Conservation (phyloP, 1,140 invertebrate species). For the Neuroterus valhalla region DNA sequence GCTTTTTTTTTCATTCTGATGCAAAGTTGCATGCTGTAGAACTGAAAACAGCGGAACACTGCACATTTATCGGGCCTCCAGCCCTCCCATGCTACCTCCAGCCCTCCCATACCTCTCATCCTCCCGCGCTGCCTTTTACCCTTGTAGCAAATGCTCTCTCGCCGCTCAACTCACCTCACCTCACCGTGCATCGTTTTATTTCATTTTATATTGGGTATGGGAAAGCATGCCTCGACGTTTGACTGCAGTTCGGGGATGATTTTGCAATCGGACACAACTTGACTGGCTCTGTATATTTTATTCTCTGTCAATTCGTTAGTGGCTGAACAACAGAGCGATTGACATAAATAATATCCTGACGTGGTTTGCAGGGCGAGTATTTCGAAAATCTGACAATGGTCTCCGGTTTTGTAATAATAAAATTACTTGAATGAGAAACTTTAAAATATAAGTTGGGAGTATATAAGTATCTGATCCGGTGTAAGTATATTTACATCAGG, state of each 20-base stretch:
- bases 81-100: constrained; percentile 19
- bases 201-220: constrained; percentile 35
- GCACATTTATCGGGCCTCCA: constrained; percentile 33
- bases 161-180: constrained; percentile 24
- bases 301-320: constrained; percentile 42
- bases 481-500: constrained; percentile 62
- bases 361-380: no score
- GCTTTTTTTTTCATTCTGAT: constrained; percentile 36
- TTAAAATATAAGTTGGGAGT: constrained; percentile 1
- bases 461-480: constrained; percentile 50
- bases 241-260: constrained; percentile 37
- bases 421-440: no score
- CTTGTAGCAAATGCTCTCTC: constrained; percentile 33
- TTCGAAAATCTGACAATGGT: no score
- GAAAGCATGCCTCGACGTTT: constrained; percentile 17
- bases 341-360: not conserved
- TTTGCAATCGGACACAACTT: constrained; percentile 42
- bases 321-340: constrained; percentile 22
- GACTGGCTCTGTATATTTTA: constrained; percentile 39
- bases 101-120: constrained; percentile 31
- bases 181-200: constrained; percentile 38
- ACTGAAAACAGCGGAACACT: constrained; percentile 43
- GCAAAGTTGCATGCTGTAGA: constrained; percentile 45
- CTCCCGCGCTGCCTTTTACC: constrained; percentile 32
- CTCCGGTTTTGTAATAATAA: no score